Base-by-base conservation (phyloP, 2,797 vertebrate genomes). In the Spatula clypeata region DNA sequence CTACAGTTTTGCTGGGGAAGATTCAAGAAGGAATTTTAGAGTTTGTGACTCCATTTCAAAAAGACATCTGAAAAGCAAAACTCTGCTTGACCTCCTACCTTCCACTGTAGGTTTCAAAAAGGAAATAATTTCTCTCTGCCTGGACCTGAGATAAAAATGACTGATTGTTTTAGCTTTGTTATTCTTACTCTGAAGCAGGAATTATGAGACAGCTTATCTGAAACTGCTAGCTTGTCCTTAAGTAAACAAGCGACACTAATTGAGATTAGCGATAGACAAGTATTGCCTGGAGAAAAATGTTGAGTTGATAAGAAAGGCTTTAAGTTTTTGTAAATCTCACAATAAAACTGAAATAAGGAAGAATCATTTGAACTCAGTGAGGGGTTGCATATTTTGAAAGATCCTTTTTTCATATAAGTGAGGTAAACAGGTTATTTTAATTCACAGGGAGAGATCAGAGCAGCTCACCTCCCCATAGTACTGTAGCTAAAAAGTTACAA, bases 191-290 rank as follows among this genome's bases (percentile, higher is more conserved):
- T 74, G 26, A 17, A 93, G 57, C 20, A 85, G 32, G 57, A 92
- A 77, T 90, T 90, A 82, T 61, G 42, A 77, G 54, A 71, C 45
- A 87, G 21, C 2, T 80, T 89, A 61, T 69, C 96, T 94, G 77
- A 83, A 71, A 96, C 38, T 61, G 23, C 65, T 74, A 86, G 61
- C 9, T 90, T 79, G 62, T 58, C 70, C 58, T 44, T 81, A 72
- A 73, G 23, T 72, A 92, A 96, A 86, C 42, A 92, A 80, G 49
- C 32, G 93, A 66, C 13, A 26, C 42, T 94, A 83, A 91, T 80
- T 66, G 62, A 5, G 29, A 82, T 79, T 91, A 54, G 49, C 40
- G 27, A 90, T 62, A 77, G 69, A 79, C 11, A 77, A 53, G 66
- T 34, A 75, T 72, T 77, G 81, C 86, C 72, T 96, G 61, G 17